Percentiles rank a stretch among this genome's conserved stretches.
phyloP scores from a whole-genome alignment of 2,113 vertebrate species.

The Oryzias woworae region DNA sequence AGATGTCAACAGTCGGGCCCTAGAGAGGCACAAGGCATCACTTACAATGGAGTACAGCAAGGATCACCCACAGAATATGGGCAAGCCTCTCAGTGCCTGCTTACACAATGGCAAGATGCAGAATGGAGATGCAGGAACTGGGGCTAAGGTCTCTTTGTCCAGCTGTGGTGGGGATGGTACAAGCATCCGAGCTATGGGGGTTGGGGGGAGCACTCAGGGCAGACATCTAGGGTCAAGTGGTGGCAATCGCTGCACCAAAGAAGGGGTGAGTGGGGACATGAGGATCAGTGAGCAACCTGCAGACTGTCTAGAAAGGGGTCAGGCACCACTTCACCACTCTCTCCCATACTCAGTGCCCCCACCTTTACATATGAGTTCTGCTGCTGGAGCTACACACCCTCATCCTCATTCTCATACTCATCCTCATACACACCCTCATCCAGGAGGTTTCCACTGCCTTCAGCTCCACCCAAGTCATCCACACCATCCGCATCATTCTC shows the following conservation, averaged over 20 bases:
- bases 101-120: conserved; percentile 89
- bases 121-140: conserved; percentile 78
- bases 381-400: conserved; percentile 77
- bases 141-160: conserved; percentile 76
- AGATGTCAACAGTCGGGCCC: conserved; percentile 76
- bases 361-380: conserved; percentile 80
- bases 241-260: conserved; percentile 81
- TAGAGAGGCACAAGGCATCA: conserved; percentile 85
- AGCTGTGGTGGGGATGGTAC: conserved; percentile 83
- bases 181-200: conserved; percentile 70
- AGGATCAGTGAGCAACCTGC: conserved; percentile 86
- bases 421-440: conserved; percentile 74
- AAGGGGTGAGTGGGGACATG: conserved; percentile 74
- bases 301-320: conserved; percentile 89
- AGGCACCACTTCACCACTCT: conserved; percentile 87
- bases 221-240: conserved; percentile 61
- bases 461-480: conserved; percentile 84
- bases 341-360: conserved; percentile 87
- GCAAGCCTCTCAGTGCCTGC: conserved; percentile 88
- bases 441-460: conserved; percentile 89
- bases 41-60: conserved; percentile 85
- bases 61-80: conserved; percentile 77
- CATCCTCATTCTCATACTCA: conserved; percentile 81
- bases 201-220: conserved; percentile 71
- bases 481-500: conserved; percentile 75